Evolutionary conservation across 1,140 invertebrate species (phyloP).

Genomic region (Thaumetopoea pityocampa): DNA sequence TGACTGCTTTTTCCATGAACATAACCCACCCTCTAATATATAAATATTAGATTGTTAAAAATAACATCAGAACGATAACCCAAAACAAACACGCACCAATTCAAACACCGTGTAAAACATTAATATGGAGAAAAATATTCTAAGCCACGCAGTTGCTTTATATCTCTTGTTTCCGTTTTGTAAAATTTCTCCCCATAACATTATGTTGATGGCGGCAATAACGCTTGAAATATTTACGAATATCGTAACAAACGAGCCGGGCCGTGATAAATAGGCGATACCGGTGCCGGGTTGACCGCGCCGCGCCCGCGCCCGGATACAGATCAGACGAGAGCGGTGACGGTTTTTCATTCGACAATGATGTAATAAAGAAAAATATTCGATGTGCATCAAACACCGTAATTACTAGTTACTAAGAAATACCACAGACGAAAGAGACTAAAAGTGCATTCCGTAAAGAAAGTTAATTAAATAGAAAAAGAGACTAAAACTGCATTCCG

Average conservation of each 20-base stretch:
- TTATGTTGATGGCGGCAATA: conserved; percentile 72
- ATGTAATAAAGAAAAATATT: too few relatives aligned
- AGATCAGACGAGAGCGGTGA: conserved; percentile 35
- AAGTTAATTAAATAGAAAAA: too few relatives aligned
- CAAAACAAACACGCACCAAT: conserved; percentile 20
- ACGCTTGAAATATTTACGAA: conserved; percentile 72
- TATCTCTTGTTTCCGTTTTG: conserved; percentile 71
- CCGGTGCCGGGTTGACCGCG: conserved; percentile 57
- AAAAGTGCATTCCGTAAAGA: too few relatives aligned
- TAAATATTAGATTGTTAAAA: not conserved
- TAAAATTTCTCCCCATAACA: conserved; percentile 72
- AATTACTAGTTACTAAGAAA: too few relatives aligned
- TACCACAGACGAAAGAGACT: too few relatives aligned
- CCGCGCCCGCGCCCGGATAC: conserved; percentile 56
- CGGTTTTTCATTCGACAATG: conserved; percentile 36
- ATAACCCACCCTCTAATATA: conserved; percentile 1
- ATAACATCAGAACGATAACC: not conserved
- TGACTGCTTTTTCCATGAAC: too few relatives aligned
- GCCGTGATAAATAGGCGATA: conserved; percentile 59
- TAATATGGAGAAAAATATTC: conserved; percentile 47
- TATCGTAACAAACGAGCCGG: conserved; percentile 62
- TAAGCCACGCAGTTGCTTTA: conserved; percentile 50
- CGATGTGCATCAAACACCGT: too few relatives aligned
- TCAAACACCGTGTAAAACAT: conserved; percentile 53
- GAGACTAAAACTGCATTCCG: too few relatives aligned